Percentiles rank a stretch among this genome's conserved stretches.
phyloP scores from a whole-genome alignment of 2,888 invertebrate species.

The Microdon myrmicae region DNA sequence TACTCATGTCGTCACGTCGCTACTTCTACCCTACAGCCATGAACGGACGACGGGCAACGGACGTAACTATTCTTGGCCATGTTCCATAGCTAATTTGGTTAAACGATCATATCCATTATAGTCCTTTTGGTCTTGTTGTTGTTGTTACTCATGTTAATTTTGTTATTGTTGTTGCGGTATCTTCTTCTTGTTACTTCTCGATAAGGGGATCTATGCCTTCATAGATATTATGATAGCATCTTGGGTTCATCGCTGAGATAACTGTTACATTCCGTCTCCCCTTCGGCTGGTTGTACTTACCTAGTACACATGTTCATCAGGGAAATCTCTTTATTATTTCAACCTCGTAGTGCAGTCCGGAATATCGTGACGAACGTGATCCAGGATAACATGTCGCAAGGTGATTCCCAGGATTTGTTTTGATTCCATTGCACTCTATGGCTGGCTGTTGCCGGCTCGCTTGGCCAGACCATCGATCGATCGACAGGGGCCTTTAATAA shows the following conservation, averaged over 20 bases:
- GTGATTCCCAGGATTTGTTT: slow-evolving; percentile 51
- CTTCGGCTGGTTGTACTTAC: slow-evolving; percentile 18
- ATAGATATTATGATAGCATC: slow-evolving; percentile 41
- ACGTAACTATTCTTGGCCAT: slow-evolving; percentile 8
- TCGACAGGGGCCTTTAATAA: slow-evolving; percentile 12
- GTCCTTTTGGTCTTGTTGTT: no score
- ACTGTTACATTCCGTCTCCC: slow-evolving; percentile 44
- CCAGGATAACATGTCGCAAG: slow-evolving; percentile 52
- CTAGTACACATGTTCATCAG: slow-evolving; percentile 51
- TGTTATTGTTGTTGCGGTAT: no score
- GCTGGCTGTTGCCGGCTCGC: slow-evolving; percentile 3
- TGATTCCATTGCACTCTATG: slow-evolving; percentile 36
- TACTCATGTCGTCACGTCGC: slow-evolving; percentile 32
- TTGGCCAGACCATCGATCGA: background rate
- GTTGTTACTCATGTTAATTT: no score
- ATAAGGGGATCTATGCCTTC: slow-evolving; percentile 42
- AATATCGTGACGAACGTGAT: slow-evolving; percentile 52
- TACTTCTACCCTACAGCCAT: slow-evolving; percentile 25
- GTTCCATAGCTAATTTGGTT: slow-evolving; percentile 42
- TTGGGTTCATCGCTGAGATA: slow-evolving; percentile 22
- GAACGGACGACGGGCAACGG: slow-evolving; percentile 3
- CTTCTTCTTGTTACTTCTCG: slow-evolving; percentile 37
- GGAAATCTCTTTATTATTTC: slow-evolving; percentile 51
- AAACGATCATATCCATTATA: slow-evolving; percentile 40
- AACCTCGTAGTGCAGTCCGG: slow-evolving; percentile 34